Percentiles rank a stretch among this genome's conserved stretches.
These are phyloP conservation scores for Galerucella calmariensis DNA, from an alignment of 2,888 invertebrate species.

Conservation along the genomic window DNA sequence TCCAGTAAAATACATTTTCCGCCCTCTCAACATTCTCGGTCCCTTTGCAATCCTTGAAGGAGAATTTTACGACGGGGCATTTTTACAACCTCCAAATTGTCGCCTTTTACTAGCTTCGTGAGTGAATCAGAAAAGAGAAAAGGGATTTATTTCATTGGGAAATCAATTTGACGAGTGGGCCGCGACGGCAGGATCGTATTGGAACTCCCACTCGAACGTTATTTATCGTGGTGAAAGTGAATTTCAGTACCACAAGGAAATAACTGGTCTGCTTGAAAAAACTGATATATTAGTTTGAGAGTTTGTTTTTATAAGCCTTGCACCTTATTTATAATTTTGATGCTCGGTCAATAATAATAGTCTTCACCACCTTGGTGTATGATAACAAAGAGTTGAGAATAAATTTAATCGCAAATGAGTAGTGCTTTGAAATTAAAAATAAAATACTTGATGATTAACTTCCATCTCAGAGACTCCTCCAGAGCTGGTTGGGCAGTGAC, in stretches of 20 bases:
- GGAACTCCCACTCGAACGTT: constrained; percentile 22
- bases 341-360: no score
- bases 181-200: constrained; percentile 14
- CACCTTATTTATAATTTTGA: no score
- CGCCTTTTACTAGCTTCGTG: constrained; percentile 32
- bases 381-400: no score
- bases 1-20: constrained; percentile 4
- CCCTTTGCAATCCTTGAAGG: constrained; percentile 17
- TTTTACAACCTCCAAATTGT: constrained; percentile 36
- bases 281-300: neutral
- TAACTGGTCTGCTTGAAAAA: neutral
- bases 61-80: constrained; percentile 33
- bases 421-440: no score
- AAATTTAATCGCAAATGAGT: no score
- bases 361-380: no score
- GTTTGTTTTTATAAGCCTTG: no score
- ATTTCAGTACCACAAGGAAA: neutral
- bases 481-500: no score
- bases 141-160: constrained; percentile 35
- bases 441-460: no score
- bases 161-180: constrained; percentile 33
- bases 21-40: neutral
- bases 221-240: constrained; percentile 21
- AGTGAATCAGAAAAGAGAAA: constrained; percentile 34
- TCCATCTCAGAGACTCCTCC: no score